Conservation (phyloP, 2,888 invertebrate species). For the Dynastes tityus region DNA sequence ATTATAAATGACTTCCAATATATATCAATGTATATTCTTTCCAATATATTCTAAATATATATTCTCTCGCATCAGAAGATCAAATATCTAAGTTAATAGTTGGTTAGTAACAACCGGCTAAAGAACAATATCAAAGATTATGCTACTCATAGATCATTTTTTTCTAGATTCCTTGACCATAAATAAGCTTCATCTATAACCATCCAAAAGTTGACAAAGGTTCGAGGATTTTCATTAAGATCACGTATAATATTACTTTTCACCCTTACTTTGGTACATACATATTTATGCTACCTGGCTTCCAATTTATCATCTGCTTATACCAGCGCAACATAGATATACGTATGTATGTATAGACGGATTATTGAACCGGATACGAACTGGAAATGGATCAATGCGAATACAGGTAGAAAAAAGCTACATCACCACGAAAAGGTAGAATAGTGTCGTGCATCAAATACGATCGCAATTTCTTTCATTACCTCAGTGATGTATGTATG, state of each 20-base stretch:
- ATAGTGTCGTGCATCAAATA: not conserved
- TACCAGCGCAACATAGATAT: not conserved
- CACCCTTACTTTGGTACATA: not conserved
- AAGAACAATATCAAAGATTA: too few species aligned
- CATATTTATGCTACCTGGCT: conserved; percentile 17
- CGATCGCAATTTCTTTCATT: not conserved
- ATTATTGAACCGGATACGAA: conserved; percentile 44
- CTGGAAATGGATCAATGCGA: conserved; percentile 46
- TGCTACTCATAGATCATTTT: too few species aligned
- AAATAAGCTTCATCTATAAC: too few species aligned
- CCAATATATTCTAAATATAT: too few species aligned
- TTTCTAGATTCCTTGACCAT: too few species aligned
- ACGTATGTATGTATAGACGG: not conserved
- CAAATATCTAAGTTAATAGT: too few species aligned
- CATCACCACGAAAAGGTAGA: not conserved
- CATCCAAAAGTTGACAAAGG: conserved; percentile 23
- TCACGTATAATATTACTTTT: conserved; percentile 30
- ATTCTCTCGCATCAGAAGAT: too few species aligned
- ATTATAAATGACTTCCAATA: too few species aligned
- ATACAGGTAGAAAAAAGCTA: conserved; percentile 4
- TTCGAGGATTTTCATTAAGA: conserved; percentile 11
- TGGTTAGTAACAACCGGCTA: too few species aligned
- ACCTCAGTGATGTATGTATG: not conserved
- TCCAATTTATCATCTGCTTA: conserved; percentile 26
- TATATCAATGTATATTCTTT: too few species aligned